Evolutionary conservation across 2,888 invertebrate species (phyloP), one percentile per base, ranked within the genome.

Genomic region (Hecatera dysodea): DNA sequence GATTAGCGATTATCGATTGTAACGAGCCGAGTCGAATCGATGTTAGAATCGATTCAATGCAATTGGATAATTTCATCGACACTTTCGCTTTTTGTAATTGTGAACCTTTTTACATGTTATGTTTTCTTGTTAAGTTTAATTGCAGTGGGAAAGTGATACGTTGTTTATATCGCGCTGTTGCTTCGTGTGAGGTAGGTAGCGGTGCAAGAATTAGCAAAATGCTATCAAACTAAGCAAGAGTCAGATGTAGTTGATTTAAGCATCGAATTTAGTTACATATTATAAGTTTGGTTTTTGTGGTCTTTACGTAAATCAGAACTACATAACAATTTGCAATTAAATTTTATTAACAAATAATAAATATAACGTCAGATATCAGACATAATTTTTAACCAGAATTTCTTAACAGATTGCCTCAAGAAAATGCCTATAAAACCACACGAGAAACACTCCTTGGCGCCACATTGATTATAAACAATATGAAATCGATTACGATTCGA

Each of bases 41-140:
- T 82, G 86, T 85, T 86, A 71, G 87, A 85, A 86, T 90, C 88
- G 87, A 88, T 86, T 85, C 85, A 80, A 83, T 85, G 78, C 79
- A 79, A 62, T 81, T 77, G 69, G 67, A 53, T 80, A 77, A 71
- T 78, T n/a, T 75, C 83, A 76, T 86, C 76, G 80, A 77, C 78
- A 90, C 91, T 92, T 92, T 92, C 91, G 87, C 90, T 86, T 63
- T 78, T 19, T 63, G 80, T 87, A 84, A 87, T 87, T 83, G 78
- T 80, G 80, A 78, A 81, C 86, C 83, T 86, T 85, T 78, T 59
- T 69, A 80, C 68, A 61, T 80, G 76, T 66, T 71, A 63, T 65
- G 68, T 71, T 74, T 53, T 77, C 68, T 74, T 78, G 78, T 80
- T 79, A 72, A 56, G 42, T 60, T 80, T 81, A 81, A 79, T 81